A percentile compares a stretch with the other conserved stretches of the same genome.
These are phyloP conservation scores for Masnerella sp. DNA, from an alignment of 2,888 invertebrate genomes.

Conservation along the genomic window DNA sequence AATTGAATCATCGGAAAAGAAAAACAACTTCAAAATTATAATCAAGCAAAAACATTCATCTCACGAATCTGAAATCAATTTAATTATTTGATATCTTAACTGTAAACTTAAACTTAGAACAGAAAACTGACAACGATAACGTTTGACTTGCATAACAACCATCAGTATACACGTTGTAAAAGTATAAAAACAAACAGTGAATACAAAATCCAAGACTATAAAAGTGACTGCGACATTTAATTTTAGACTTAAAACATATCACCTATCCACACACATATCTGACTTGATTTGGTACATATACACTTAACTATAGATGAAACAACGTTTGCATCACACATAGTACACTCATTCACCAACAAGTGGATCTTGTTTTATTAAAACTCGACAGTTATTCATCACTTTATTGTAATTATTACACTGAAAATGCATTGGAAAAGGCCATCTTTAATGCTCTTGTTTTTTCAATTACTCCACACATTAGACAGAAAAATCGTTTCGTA, in stretches of 20 bases:
- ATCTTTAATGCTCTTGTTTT: conserved; percentile 41
- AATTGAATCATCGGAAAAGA: background rate
- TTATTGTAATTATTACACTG: conserved; percentile 33
- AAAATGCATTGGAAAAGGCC: conserved; percentile 57
- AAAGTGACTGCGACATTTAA: conserved; percentile 8
- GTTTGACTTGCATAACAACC: too few species aligned
- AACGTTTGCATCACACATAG: conserved; percentile 19
- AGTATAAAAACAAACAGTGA: too few species aligned
- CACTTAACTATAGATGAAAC: conserved; percentile 33
- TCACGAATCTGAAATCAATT: conserved; percentile 12
- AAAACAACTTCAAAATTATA: background rate
- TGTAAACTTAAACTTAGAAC: background rate
- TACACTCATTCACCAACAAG: too few species aligned
- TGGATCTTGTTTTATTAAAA: too few species aligned
- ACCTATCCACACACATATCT: conserved; percentile 28
- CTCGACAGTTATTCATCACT: conserved; percentile 18
- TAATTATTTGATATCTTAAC: background rate
- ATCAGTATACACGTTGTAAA: too few species aligned
- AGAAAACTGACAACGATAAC: too few species aligned
- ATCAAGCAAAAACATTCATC: background rate
- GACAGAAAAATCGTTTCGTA: conserved; percentile 51
- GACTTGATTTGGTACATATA: conserved; percentile 30
- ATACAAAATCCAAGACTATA: too few species aligned
- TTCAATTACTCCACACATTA: conserved; percentile 24
- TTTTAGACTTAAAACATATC: conserved; percentile 4